Evolutionary conservation across 1,140 invertebrate species (phyloP), one percentile per base, ranked within the genome.

Genomic region (Monomorium pharaonis): DNA sequence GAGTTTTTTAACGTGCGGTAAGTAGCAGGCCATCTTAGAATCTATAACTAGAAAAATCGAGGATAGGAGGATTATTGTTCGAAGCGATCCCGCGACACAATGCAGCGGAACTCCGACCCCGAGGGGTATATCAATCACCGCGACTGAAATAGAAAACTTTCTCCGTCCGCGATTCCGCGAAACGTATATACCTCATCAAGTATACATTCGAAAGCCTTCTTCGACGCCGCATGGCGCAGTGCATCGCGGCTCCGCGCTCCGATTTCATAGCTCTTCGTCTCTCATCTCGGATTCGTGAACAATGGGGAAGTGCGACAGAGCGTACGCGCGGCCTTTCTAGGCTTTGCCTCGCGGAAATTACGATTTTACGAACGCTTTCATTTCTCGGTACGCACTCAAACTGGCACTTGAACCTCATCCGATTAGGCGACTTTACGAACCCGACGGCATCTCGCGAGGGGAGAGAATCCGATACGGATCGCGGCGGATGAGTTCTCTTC

Each of bases 391-490:
- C 60, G 30, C 86, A 84, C 44, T 78, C 62, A 58, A 37, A 37
- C 37, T 80, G 85, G 44, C 89, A 83, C n/a, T 72, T 14, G 21
- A 58, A 89, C 78, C 76, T 92, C 91, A 91, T 92, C 88, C 91
- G 91, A 93, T 93, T 92, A 93, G 92, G 84, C 87, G 89, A 91
- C 90, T 93, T 92, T 91, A 92, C 90, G 91, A 93, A 90, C 88
- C 80, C 72, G 83, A 21, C 44, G 63, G 44, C 75, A 78, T 84
- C 87, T 88, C 75, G 30, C 56, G 69, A 42, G 27, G 86, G 54
- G 30, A 88, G 86, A 42, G 78, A 60, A 62, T 18, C 51, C 69
- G 60, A 33, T 81, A 84, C 63, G 70, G 56, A 81, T 86, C 78
- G 78, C 78, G 60, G 12, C 21, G 56, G 33, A 63, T 37, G 47